A percentile compares a stretch with the other conserved stretches of the same genome.
Conservation (phyloP, 2,888 invertebrate genomes). For the Prosapia bicincta region DNA sequence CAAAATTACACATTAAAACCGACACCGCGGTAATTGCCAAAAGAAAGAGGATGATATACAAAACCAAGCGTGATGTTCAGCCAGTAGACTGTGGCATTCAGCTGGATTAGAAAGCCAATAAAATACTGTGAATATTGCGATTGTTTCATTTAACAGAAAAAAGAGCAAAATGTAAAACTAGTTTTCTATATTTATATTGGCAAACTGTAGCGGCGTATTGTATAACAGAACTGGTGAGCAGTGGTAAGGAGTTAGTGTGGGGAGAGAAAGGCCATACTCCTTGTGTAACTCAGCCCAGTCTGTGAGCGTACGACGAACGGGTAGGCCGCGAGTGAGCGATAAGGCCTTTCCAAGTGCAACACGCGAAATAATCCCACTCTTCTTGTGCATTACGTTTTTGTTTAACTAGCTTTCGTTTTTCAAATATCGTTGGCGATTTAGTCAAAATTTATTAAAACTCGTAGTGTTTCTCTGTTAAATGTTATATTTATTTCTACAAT, state of each 20-base stretch:
- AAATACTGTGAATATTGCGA: not conserved
- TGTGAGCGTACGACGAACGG: not conserved
- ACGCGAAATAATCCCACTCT: not conserved
- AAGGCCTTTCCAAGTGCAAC: not conserved
- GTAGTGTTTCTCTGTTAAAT: not conserved
- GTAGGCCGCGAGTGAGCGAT: not conserved
- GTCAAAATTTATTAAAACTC: not conserved
- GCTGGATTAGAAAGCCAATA: not conserved
- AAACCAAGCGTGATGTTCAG: too few species aligned
- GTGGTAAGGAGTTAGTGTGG: not conserved
- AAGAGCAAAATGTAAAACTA: not conserved
- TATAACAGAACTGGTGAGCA: not conserved
- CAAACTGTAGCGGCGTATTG: not conserved
- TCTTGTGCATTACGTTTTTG: not conserved
- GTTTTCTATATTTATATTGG: not conserved
- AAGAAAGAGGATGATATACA: too few species aligned
- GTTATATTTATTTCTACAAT: not conserved
- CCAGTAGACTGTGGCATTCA: too few species aligned
- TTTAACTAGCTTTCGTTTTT: not conserved
- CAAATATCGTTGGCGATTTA: not conserved
- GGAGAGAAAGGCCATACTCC: not conserved
- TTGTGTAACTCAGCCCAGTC: not conserved
- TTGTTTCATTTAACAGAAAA: not conserved
- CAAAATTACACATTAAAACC: too few species aligned
- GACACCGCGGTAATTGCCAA: too few species aligned